Base-by-base conservation (phyloP, 2,888 invertebrate species). In the Conistra vaccinii region DNA sequence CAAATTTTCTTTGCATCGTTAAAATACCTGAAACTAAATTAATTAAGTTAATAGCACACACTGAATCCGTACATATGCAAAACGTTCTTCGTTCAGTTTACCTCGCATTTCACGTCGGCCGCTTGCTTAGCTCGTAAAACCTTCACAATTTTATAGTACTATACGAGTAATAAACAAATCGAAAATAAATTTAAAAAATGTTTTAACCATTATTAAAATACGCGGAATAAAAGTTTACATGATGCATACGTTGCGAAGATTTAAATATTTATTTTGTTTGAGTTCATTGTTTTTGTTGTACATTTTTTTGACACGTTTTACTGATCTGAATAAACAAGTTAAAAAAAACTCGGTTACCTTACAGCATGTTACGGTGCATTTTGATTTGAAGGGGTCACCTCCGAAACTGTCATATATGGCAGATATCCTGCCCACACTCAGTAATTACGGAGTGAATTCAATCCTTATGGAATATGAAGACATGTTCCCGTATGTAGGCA, bases 311-410 rank as follows among this genome's bases (percentile, higher is more conserved):
- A 10, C 2, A 20, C 42, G 29, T 9, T 0, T 23, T 23, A 10
- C 20, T 26, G 0, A 1, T 26, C 4, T 7, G 1, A 17, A 66
- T 2, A 39, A 0, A 7, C 29, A 17, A 20, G 51, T n/a, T 6
- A 60, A 63, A n/a, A 63, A 73, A 20, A 29, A 62, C 20, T 57
- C 48, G 0, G 82, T 92, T 14, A 67, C 71, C 0, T 78, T 96
- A n/a, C 85, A 91, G 0, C 95, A 97, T 79, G 97, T 98, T 76
- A 96, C 98, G 42, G 98, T 99, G 2, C 99, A 99, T 93, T 93
- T 99, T 39, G 99, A 99, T 93, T 93, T 99, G 26, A 99, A 99
- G 92, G 98, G 98, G 14, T 98, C 98, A 1, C 98, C 98, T 0
- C 98, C 98, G 0, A 97, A 97, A 87, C 89, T 98, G 3, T 90